Evolutionary conservation across 2,113 vertebrate species (phyloP).

Genomic region (Zosterops lateralis): DNA sequence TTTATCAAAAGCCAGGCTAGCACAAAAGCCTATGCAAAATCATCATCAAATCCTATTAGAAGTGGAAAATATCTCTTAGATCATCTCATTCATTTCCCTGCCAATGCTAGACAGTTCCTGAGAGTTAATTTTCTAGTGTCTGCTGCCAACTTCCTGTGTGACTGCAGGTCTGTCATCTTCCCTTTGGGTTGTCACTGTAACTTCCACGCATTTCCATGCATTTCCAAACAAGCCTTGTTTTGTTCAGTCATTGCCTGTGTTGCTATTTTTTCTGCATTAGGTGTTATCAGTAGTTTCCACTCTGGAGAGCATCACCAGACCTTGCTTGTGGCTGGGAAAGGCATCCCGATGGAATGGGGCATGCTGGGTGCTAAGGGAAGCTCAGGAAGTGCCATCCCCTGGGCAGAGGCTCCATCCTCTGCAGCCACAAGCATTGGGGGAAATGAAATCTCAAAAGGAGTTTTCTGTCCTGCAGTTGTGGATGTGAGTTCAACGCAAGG

Average conservation of each 20-base stretch:
- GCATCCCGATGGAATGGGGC: background rate
- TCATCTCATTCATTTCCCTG: constrained; percentile 70
- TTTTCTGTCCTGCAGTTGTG: background rate
- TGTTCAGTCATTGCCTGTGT: background rate
- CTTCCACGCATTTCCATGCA: background rate
- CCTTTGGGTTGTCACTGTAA: constrained; percentile 28
- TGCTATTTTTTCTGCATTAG: background rate
- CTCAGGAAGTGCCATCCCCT: rapidly evolving
- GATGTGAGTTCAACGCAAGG: background rate
- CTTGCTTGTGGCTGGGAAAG: background rate
- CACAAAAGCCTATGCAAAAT: constrained; percentile 67
- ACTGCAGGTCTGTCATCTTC: constrained; percentile 40
- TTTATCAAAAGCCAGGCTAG: constrained; percentile 61
- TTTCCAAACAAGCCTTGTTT: constrained; percentile 3
- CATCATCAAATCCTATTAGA: constrained; percentile 66
- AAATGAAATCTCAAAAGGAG: background rate
- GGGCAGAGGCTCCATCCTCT: background rate
- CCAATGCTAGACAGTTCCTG: constrained; percentile 42
- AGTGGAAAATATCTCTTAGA: constrained; percentile 66
- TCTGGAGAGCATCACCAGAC: background rate
- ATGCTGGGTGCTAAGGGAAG: background rate
- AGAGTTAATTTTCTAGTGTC: constrained; percentile 64
- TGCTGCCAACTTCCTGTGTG: constrained; percentile 18
- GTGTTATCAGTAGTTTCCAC: background rate
- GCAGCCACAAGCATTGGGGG: rapidly evolving